Conservation (phyloP, 2,113 vertebrate species). For the Sitta europaea region DNA sequence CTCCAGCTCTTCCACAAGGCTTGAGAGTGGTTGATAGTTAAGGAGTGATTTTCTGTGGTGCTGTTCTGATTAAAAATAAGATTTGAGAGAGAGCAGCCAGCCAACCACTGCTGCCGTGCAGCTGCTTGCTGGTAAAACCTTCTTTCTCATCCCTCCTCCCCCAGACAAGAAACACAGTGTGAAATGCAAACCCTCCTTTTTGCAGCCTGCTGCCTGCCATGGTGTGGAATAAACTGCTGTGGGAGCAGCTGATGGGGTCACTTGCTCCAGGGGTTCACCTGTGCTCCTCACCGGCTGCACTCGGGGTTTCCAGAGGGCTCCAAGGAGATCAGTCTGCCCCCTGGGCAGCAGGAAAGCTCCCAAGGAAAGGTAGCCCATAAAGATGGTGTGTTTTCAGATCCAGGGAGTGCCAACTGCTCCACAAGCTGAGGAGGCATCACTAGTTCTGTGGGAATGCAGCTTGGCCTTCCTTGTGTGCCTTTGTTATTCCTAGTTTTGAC, state of each 20-base stretch:
- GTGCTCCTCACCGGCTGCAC: neutral
- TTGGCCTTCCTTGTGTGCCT: neutral
- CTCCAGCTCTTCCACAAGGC: neutral
- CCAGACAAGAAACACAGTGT: neutral
- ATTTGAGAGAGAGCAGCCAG: neutral
- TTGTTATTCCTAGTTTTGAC: neutral
- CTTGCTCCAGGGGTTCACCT: neutral
- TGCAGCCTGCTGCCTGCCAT: neutral
- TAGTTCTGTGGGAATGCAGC: neutral
- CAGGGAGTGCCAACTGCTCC: neutral
- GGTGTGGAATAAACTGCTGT: neutral
- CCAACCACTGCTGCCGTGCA: neutral
- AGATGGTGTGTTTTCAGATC: neutral
- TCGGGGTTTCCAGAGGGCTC: neutral
- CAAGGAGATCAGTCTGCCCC: neutral
- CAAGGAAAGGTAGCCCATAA: neutral
- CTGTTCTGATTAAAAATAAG: neutral
- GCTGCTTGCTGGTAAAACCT: slow-evolving; percentile 21
- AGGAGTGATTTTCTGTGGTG: neutral
- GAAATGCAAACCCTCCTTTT: neutral
- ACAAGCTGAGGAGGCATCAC: neutral
- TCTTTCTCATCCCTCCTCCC: neutral
- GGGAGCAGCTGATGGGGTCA: neutral
- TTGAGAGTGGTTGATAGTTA: neutral
- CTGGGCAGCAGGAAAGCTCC: neutral